These are phyloP conservation scores for Agonum fuliginosum DNA, from an alignment of 2,888 invertebrate genomes.

Conservation along the genomic window DNA sequence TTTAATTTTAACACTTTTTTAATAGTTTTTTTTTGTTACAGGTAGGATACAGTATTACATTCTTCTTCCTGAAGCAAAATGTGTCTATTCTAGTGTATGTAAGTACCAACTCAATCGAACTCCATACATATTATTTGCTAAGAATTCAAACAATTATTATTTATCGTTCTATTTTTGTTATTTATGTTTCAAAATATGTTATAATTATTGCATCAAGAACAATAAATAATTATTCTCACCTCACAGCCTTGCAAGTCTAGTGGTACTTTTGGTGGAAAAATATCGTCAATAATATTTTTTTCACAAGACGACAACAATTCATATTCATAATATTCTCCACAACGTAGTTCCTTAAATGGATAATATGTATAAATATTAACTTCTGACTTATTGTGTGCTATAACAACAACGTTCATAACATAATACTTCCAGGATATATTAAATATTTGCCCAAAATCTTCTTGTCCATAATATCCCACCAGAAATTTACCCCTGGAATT, in stretches of 20 bases:
- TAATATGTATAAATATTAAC: slow-evolving; percentile 45
- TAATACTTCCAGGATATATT: slow-evolving; percentile 49
- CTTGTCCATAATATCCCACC: slow-evolving; percentile 30
- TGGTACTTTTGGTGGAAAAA: slow-evolving; percentile 52
- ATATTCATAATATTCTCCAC: slow-evolving; percentile 9
- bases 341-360: slow-evolving; percentile 35
- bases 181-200: not conserved
- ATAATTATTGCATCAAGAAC: not conserved
- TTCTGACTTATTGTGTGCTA: slow-evolving; percentile 1
- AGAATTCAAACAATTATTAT: too few species aligned
- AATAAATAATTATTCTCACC: slow-evolving; percentile 28
- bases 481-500: slow-evolving; percentile 52
- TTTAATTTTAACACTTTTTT: too few species aligned
- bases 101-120: too few species aligned
- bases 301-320: slow-evolving; percentile 36
- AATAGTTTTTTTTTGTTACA: too few species aligned
- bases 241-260: slow-evolving; percentile 46
- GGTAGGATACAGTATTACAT: too few species aligned
- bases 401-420: slow-evolving; percentile 28
- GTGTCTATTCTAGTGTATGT: too few species aligned
- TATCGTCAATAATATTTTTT: not conserved
- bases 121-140: not conserved
- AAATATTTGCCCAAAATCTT: slow-evolving; percentile 45
- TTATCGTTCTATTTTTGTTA: too few species aligned
- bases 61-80: too few species aligned